Base-by-base conservation (phyloP, 2,888 invertebrate species). In the Drosophila silvestris region DNA sequence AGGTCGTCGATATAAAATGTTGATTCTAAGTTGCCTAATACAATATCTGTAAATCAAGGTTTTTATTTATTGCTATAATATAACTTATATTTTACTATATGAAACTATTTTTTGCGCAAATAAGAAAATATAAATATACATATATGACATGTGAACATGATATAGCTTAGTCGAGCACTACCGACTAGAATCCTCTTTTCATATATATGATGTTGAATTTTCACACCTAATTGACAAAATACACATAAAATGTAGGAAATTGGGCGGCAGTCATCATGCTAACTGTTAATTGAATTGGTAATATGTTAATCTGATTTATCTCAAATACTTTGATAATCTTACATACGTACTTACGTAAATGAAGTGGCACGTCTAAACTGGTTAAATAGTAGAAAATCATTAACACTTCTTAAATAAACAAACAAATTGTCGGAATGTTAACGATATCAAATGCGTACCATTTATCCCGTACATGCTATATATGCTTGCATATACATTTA, bases 371-470 rank as follows among this genome's bases (percentile, higher is more conserved):
- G 58, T 63, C 47, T 37, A 51, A 58, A 16, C 44, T 60, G 61
- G 65, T 62, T 65, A 61, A 72, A 71, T 64, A 71, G 37, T 39
- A 65, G 51, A 61, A 61, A 53, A 67, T 71, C 71, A 64, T 76
- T 77, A 77, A 44, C 76, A 77, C 77, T 44, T 67, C 60, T 71
- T 58, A 47, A 70, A 66, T 76, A 56, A 41, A 66, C 62, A 57
- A 59, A 59, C 47, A 57, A 60, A 37, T 59, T 60, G 39, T 64
- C 52, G 47, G 30, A 75, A 61, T 65, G 47, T 53, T 58, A 50
- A 41, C 51, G 44, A 44, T 44, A 44, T 44, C 41, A 44, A 44
- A 22, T 44, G n/a, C n/a, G 50, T 63, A 67, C 60, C 32, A 67
- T 54, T 54, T 69, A 53, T 32, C 16, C 22, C 9, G 22, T 32